These are phyloP conservation scores for Caloenas nicobarica DNA, from an alignment of 2,113 vertebrate genomes.

Conservation along the genomic window DNA sequence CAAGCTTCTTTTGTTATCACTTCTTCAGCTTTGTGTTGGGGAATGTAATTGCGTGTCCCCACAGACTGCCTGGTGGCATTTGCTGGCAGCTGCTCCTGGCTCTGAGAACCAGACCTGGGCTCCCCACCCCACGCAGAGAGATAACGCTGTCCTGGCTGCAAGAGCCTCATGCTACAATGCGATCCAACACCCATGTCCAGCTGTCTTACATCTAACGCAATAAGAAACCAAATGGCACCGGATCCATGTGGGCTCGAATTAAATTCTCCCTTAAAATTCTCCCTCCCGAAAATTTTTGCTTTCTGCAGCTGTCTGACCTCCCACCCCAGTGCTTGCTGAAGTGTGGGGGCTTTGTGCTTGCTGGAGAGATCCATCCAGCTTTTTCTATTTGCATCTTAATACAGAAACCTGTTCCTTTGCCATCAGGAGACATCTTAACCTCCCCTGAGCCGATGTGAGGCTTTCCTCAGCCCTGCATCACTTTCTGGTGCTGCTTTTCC, in stretches of 20 bases:
- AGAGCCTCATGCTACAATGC: fast-evolving
- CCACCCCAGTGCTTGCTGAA: not conserved
- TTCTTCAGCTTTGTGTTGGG: not conserved
- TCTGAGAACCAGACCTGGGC: not conserved
- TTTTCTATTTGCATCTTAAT: not conserved
- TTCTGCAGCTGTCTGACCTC: not conserved
- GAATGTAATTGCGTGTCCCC: not conserved
- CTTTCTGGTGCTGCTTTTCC: not conserved
- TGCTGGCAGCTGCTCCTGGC: not conserved
- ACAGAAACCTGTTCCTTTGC: not conserved
- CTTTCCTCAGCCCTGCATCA: not conserved
- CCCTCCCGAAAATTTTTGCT: not conserved
- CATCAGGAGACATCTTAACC: not conserved
- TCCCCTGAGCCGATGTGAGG: not conserved
- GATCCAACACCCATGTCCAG: not conserved
- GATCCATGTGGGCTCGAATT: not conserved
- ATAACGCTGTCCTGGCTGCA: fast-evolving
- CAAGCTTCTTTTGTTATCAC: not conserved
- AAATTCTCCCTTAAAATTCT: not conserved
- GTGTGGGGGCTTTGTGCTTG: not conserved
- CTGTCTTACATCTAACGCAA: not conserved
- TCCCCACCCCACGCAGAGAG: not conserved
- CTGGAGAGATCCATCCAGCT: not conserved
- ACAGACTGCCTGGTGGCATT: not conserved
- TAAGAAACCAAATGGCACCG: not conserved